Base-by-base conservation (phyloP, 2,888 invertebrate species). In the Coelinius sp. region DNA sequence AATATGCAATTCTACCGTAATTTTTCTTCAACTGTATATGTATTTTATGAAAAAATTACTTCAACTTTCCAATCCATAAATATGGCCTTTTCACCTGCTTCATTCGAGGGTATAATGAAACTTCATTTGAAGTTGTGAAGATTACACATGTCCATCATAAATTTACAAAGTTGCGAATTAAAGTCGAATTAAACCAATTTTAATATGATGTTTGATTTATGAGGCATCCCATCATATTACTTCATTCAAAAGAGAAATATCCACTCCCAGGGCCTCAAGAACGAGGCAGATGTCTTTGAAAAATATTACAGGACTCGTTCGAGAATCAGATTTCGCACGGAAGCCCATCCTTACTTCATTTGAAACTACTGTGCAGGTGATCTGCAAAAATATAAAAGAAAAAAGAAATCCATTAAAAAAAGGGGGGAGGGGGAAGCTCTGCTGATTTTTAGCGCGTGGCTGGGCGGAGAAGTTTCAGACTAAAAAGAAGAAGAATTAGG, bases 301-400 rank as follows among this genome's bases (percentile, higher is more conserved):
- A 44, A 41, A 63, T 31, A 59, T 63, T 41, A 38, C 41, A 24
- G 24, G 7, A 41, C 63, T 38, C n/a, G 38, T 35, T 59, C 31
- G 24, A 44, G 72, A 68, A 68, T 72, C 72, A 64, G 72, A 72
- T 72, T 72, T 64, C 72, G 63, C 46, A 27, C 53, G 27, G 68
- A 14, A 66, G 68, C 62, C 41, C 59, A 53, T 59, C 35, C 27
- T 6, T 41, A 41, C 41, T 63, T 63, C 63, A 38, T 63, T 24
- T 59, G 59, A 20, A 20, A 63, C 63, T 63, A 41, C 24, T 38
- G 41, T n/a, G 38, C 59, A 59, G 59, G 59, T 59, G 59, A 63
- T 63, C 41, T 41, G 41, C 38, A 63, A 14, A 7, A 41, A 63
- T 63, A 20, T 38, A 20, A 24, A 41, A 63, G 44, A 17, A 24